Evolutionary conservation across 2,797 vertebrate genomes (phyloP).

Genomic region (Molothrus ater): DNA sequence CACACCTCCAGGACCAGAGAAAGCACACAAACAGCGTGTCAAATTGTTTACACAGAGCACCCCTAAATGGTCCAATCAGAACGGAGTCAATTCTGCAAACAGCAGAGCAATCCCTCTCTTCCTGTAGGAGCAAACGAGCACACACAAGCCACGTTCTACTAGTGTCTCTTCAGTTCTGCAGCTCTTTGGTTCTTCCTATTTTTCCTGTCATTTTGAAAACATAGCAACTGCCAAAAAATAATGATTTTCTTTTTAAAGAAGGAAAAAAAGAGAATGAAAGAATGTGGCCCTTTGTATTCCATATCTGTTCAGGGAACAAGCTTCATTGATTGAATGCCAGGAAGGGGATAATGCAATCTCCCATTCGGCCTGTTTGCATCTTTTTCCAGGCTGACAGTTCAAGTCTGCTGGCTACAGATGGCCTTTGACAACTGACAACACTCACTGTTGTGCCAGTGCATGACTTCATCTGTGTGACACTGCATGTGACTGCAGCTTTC

Average conservation of each 20-base stretch:
- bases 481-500: slow-evolving; percentile 57
- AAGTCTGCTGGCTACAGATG: slow-evolving; percentile 67
- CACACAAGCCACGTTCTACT: neutral
- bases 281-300: slow-evolving; percentile 51
- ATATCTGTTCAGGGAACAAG: slow-evolving; percentile 43
- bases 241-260: neutral
- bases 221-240: slow-evolving; percentile 1
- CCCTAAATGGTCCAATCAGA: neutral
- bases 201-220: slow-evolving; percentile 10
- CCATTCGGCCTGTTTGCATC: slow-evolving; percentile 57
- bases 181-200: slow-evolving; percentile 8
- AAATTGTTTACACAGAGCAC: neutral
- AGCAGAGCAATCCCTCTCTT: neutral
- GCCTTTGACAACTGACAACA: slow-evolving; percentile 69
- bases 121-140: neutral
- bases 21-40: neutral
- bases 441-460: slow-evolving; percentile 57
- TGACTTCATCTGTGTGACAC: slow-evolving; percentile 70
- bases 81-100: neutral
- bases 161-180: neutral
- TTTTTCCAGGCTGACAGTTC: slow-evolving; percentile 53
- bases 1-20: neutral
- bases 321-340: slow-evolving; percentile 45
- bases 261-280: neutral
- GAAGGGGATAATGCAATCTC: slow-evolving; percentile 44